Evolutionary conservation across 2,113 vertebrate species (phyloP).

Genomic region (Psilopsiagon aurifrons): DNA sequence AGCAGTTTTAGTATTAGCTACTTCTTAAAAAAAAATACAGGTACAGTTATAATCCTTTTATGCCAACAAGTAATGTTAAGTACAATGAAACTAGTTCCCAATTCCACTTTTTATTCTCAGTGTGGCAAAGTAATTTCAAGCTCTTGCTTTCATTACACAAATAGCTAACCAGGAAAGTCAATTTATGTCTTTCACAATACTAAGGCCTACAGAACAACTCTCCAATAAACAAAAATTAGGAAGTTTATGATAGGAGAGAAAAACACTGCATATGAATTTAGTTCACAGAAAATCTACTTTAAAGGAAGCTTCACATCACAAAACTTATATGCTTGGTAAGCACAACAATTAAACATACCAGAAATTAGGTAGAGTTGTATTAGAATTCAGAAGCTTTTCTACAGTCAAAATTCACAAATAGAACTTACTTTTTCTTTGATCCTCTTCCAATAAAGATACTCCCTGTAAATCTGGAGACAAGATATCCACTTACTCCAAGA

Average conservation of each 20-base stretch:
- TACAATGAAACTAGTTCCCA: not conserved
- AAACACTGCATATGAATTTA: not conserved
- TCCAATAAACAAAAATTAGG: not conserved
- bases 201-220: not conserved
- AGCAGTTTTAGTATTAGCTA: not conserved
- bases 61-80: not conserved
- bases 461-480: constrained; percentile 98
- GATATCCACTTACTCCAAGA: constrained; percentile 93
- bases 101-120: not conserved
- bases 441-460: constrained; percentile 98
- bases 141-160: not conserved
- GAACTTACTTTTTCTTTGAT: constrained; percentile 92
- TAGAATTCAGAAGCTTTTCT: not conserved
- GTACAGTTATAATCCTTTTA: not conserved
- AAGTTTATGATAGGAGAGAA: not conserved
- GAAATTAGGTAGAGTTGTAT: not conserved
- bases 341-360: not conserved
- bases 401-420: constrained; percentile 27
- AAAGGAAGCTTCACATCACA: not conserved
- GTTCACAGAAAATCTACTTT: not conserved
- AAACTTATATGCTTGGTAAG: not conserved
- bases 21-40: not conserved
- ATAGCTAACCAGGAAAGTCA: not conserved
- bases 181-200: not conserved
- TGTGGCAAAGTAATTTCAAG: not conserved